A percentile compares a stretch with the other conserved stretches of the same genome.
Evolutionary conservation across 2,888 invertebrate genomes (phyloP).

Genomic region (Crematogaster levior): DNA sequence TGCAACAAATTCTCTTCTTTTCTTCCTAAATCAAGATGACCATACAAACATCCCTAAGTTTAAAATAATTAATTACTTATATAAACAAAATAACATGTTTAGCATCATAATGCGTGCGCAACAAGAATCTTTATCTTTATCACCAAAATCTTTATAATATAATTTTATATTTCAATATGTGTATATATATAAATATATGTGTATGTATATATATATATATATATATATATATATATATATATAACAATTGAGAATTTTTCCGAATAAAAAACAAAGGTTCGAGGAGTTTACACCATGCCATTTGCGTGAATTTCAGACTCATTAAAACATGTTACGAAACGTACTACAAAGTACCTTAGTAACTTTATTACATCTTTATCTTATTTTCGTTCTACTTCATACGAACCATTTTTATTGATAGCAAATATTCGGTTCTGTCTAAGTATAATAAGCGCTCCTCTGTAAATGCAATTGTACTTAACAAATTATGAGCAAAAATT

Average conservation of each 20-base stretch:
- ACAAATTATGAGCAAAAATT: constrained; percentile 74
- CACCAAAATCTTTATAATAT: constrained; percentile 20
- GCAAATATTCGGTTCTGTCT: constrained; percentile 44
- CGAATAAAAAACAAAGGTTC: constrained; percentile 5
- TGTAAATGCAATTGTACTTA: constrained; percentile 74
- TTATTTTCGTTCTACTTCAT: constrained; percentile 40
- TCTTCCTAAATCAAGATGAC: constrained; percentile 26
- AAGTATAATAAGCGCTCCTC: constrained; percentile 56
- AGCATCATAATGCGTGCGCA: constrained; percentile 21
- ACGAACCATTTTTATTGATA: constrained; percentile 30
- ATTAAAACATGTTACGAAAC: constrained; percentile 27
- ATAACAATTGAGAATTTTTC: constrained; percentile 15
- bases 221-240: background rate
- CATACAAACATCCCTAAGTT: constrained; percentile 37
- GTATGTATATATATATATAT: background rate
- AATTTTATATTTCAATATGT: constrained; percentile 40
- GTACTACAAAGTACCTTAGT: constrained; percentile 42
- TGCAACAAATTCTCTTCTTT: constrained; percentile 38
- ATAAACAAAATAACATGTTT: constrained; percentile 24
- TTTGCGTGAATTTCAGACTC: constrained; percentile 24
- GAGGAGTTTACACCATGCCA: constrained; percentile 21
- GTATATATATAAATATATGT: background rate
- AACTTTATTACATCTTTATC: constrained; percentile 41
- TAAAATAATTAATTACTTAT: constrained; percentile 41
- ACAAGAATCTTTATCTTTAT: too few species aligned